Evolutionary conservation across 2,888 invertebrate species (phyloP).

Genomic region (Salpingus planirostris): DNA sequence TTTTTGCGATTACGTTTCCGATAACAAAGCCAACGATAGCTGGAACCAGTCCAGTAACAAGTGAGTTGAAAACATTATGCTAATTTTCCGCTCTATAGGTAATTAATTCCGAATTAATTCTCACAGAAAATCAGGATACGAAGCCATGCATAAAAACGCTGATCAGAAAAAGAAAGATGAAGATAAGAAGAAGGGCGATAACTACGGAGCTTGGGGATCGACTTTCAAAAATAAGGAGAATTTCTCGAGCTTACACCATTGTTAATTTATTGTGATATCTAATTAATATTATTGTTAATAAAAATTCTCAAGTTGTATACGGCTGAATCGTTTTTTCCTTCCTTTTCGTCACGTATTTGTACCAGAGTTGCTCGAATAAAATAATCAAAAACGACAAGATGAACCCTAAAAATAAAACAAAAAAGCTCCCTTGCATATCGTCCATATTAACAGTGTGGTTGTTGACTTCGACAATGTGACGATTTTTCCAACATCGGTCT

Average conservation of each 20-base stretch:
- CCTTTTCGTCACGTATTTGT: slow-evolving; percentile 36
- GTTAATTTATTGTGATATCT: slow-evolving; percentile 21
- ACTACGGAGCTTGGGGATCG: slow-evolving; percentile 59
- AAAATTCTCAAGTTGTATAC: slow-evolving; percentile 23
- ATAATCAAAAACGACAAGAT: slow-evolving; percentile 41
- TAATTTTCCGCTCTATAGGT: too few relatives aligned
- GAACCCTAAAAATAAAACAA: slow-evolving; percentile 65
- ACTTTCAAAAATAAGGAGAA: slow-evolving; percentile 65
- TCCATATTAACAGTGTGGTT: slow-evolving; percentile 82
- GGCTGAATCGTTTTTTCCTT: slow-evolving; percentile 45
- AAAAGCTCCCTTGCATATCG: slow-evolving; percentile 91
- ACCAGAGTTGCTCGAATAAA: slow-evolving; percentile 42
- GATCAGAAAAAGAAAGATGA: slow-evolving; percentile 27
- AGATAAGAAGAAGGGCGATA: slow-evolving; percentile 36
- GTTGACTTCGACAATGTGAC: slow-evolving; percentile 56
- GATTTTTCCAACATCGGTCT: slow-evolving; percentile 68
- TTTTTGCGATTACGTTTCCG: slow-evolving; percentile 19
- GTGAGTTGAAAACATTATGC: too few relatives aligned
- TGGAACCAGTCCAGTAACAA: slow-evolving; percentile 24
- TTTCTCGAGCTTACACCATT: slow-evolving; percentile 64
- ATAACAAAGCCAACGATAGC: slow-evolving; percentile 18
- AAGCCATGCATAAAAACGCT: slow-evolving; percentile 32
- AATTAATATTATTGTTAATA: background rate
- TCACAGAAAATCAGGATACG: slow-evolving; percentile 34
- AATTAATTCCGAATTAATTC: too few relatives aligned